Evolutionary conservation across 2,888 invertebrate genomes (phyloP).

Genomic region (Troilus luridus): DNA sequence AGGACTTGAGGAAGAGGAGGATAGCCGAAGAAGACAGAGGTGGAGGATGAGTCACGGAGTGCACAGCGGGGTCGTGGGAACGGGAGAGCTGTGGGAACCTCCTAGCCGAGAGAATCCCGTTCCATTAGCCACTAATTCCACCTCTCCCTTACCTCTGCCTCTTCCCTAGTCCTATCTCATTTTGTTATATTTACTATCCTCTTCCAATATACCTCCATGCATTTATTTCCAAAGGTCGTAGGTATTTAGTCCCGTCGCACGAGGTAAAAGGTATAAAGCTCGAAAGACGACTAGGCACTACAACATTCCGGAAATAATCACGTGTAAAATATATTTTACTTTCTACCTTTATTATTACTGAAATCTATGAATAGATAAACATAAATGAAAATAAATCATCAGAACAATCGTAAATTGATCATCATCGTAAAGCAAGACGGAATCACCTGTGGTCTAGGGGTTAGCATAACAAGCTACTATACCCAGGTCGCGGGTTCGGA

Average conservation of each 20-base stretch:
- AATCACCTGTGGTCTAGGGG: no score
- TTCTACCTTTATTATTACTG: no score
- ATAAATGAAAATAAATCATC: no score
- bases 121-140: conserved; percentile 36
- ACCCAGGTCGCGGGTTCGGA: no score
- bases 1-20: neutral
- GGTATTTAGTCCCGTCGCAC: neutral
- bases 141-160: conserved; percentile 21
- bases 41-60: conserved; percentile 33
- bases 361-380: no score
- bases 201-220: neutral
- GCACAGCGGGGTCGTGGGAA: conserved; percentile 41
- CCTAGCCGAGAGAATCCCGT: conserved; percentile 17
- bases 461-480: no score
- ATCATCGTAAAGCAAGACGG: no score
- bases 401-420: no score
- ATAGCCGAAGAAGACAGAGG: neutral
- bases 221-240: neutral
- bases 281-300: neutral
- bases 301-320: neutral
- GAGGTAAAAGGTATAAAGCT: neutral
- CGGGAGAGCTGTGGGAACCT: conserved; percentile 45
- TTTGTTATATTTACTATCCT: conserved; percentile 2
- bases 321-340: no score
- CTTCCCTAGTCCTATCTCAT: neutral